Percentiles rank a stretch among this genome's conserved stretches.
These are phyloP conservation scores for Dolichallabes microphthalmus DNA, from an alignment of 2,113 vertebrate genomes.

Conservation along the genomic window DNA sequence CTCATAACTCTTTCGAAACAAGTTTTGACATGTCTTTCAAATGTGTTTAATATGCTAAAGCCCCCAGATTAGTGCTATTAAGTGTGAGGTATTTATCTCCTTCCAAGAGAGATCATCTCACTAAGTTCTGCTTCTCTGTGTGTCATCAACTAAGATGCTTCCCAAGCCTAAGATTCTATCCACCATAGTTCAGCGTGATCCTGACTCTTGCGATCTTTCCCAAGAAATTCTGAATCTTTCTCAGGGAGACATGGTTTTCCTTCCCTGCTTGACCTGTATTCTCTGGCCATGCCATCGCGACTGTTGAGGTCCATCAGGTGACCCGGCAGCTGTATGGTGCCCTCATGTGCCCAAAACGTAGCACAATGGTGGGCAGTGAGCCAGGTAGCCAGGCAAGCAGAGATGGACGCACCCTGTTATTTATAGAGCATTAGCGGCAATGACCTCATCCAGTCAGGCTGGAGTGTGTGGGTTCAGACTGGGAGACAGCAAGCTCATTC, in stretches of 20 bases:
- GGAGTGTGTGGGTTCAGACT: slow-evolving; percentile 17
- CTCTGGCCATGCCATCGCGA: not conserved
- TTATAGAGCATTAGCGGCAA: slow-evolving; percentile 50
- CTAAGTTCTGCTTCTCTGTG: not conserved
- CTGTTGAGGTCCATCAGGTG: slow-evolving; percentile 24
- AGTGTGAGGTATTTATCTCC: slow-evolving; percentile 5
- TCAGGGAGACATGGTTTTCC: not conserved
- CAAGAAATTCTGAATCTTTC: not conserved
- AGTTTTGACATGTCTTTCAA: slow-evolving; percentile 36
- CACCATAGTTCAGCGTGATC: not conserved
- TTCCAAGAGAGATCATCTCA: not conserved
- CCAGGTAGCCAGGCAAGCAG: slow-evolving; percentile 48
- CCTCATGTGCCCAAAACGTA: slow-evolving; percentile 42
- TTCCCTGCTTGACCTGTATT: not conserved
- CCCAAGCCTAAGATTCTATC: not conserved
- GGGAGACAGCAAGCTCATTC: slow-evolving; percentile 49
- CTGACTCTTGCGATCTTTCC: not conserved
- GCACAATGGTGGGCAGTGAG: slow-evolving; percentile 53
- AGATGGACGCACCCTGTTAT: slow-evolving; percentile 54
- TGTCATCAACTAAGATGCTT: not conserved
- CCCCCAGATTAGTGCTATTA: slow-evolving; percentile 28
- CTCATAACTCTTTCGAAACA: slow-evolving; percentile 34
- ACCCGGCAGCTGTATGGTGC: slow-evolving; percentile 33
- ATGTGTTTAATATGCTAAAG: slow-evolving; percentile 40
- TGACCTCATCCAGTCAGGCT: slow-evolving; percentile 53